phyloP scores from a whole-genome alignment of 2,888 invertebrate species.

The Cremastinae sp. region DNA sequence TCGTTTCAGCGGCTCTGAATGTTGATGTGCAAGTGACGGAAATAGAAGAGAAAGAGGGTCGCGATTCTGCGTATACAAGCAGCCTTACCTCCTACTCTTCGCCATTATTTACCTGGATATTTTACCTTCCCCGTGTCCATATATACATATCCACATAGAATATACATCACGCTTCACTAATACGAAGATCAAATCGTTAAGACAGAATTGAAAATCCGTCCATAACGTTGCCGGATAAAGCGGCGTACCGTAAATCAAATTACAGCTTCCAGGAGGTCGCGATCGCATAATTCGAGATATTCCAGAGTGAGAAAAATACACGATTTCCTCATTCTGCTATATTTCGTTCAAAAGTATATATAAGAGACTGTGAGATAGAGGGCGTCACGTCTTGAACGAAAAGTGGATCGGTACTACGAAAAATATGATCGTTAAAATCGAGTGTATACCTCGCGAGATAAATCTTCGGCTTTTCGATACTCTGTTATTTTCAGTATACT shows the following conservation, averaged over 20 bases:
- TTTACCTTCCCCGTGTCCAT: no score
- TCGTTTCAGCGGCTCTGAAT: constrained; percentile 6
- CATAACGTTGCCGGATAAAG: neutral
- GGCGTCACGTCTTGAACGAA: neutral
- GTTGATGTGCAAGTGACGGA: constrained; percentile 7
- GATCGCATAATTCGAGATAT: constrained; percentile 19
- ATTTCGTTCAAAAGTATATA: neutral
- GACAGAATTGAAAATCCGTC: constrained; percentile 29
- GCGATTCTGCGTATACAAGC: constrained; percentile 22
- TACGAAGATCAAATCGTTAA: constrained; percentile 38
- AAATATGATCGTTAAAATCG: constrained; percentile 3
- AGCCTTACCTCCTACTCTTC: constrained; percentile 16
- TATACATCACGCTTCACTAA: no score
- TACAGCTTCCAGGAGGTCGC: constrained; percentile 15
- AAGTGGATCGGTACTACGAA: neutral
- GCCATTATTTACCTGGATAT: constrained; percentile 31
- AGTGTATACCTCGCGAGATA: constrained; percentile 1
- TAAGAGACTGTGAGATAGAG: no score
- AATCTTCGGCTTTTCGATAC: neutral
- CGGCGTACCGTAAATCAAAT: constrained; percentile 31
- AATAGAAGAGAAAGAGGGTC: neutral
- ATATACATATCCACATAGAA: no score
- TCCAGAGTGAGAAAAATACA: constrained; percentile 5
- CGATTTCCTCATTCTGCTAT: neutral
- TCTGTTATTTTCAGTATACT: neutral